Percentiles rank a stretch among this genome's conserved stretches.
These are phyloP conservation scores for Loxodonta africana DNA, from an alignment of 2,113 vertebrate genomes.

Conservation along the genomic window DNA sequence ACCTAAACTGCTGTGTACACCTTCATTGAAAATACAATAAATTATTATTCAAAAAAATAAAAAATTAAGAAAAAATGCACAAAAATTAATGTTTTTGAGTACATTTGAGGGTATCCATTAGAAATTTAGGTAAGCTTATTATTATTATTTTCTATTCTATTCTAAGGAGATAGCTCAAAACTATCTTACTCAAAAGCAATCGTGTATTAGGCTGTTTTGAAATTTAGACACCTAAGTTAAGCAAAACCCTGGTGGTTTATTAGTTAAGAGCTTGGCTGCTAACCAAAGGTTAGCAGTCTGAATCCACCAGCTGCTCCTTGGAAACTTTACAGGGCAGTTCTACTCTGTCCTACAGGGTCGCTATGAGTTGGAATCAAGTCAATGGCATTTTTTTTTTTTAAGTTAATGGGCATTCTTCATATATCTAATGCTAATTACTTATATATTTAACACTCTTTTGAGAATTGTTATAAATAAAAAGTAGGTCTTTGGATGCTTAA, in stretches of 20 bases:
- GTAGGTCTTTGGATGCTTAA: background rate
- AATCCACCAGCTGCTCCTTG: too few species aligned
- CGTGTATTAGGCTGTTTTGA: background rate
- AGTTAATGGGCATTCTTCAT: background rate
- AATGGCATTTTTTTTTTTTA: too few species aligned
- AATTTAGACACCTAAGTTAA: background rate
- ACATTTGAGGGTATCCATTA: background rate
- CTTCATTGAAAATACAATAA: too few species aligned
- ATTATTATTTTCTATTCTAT: background rate
- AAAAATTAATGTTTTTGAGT: background rate
- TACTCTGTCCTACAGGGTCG: too few species aligned
- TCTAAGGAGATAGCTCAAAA: background rate
- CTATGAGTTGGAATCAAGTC: too few species aligned
- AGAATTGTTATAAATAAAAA: constrained; percentile 36
- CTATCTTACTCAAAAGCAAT: background rate
- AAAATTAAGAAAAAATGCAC: too few species aligned
- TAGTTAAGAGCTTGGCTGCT: too few species aligned
- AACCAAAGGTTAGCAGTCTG: too few species aligned
- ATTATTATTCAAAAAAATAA: too few species aligned
- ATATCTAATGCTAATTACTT: background rate
- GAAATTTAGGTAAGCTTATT: background rate
- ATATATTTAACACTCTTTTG: background rate
- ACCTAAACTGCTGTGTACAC: too few species aligned
- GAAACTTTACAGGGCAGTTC: too few species aligned
- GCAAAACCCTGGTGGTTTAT: too few species aligned